Evolutionary conservation across 64 coral and sea anemone genomes (phyloP), one percentile per base, ranked within the genome.

Genomic region (Cladopsammia gracilis): DNA sequence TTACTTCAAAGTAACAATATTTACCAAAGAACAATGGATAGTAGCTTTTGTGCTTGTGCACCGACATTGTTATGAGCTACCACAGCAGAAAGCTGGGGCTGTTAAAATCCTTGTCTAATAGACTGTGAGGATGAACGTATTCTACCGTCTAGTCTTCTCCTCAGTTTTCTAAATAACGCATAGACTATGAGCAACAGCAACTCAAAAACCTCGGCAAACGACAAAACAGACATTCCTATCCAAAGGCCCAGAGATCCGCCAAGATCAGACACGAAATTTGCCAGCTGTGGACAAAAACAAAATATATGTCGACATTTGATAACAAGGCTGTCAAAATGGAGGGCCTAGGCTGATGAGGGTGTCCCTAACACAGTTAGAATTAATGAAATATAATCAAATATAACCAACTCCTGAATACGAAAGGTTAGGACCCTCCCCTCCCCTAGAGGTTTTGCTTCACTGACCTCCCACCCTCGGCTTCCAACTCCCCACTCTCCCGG

Each of bases 221-320:
- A 67, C 18, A 84, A 62, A 4, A 84, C 80, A 22, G 80, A 84
- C 80, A 84, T 84, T 24, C 80, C 80, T 84, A 84, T 84, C 80
- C 80, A 84, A 7, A 84, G 42, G 5, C 80, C 80, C 8, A 84
- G 61, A 0, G 80, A 84, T 84, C 80, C 80, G 4, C 80, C 80
- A 18, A 84, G 80, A 24, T 84, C 80, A 13, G 80, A 84, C 61
- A 84, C 45, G 12, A 84, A 84, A 20, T 67, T 84, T 23, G n/a
- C 60, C 19, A 84, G 10, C 80, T 84, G 60, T 67, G 10, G n/a
- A 50, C 1, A 25, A 62, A 4, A 75, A 49, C 5, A 75, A 11
- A 49, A 48, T 16, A 75, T 34, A 34, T 34, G 34, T 1, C 2
- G 34, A 34, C 34, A 34, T 34, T 34, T 34, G 34, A 34, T 34